Conservation (phyloP, 2,797 vertebrate genomes). For the Limosa lapponica region DNA sequence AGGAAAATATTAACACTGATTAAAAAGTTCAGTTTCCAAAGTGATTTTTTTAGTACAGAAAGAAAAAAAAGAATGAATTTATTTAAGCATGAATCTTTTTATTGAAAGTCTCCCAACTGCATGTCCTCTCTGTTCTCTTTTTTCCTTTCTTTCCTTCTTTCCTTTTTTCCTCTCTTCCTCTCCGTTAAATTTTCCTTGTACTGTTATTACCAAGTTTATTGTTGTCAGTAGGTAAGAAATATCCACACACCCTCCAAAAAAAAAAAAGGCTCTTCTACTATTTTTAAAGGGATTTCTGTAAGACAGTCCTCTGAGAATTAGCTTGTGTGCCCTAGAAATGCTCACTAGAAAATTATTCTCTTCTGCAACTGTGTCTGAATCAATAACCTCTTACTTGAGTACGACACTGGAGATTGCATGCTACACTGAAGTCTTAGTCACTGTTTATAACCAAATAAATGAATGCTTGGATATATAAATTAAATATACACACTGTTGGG, state of each 20-base stretch:
- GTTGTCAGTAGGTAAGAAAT: not conserved
- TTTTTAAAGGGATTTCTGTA: not conserved
- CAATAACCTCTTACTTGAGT: not conserved
- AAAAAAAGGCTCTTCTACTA: not conserved
- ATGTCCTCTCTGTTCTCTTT: not conserved
- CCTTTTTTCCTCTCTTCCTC: too few species aligned
- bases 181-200: not conserved
- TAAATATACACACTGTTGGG: not conserved
- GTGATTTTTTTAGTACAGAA: not conserved
- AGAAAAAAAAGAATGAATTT: not conserved
- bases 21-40: not conserved
- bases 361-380: not conserved
- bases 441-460: not conserved
- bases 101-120: not conserved
- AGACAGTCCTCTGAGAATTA: not conserved
- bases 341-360: not conserved
- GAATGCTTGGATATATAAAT: not conserved
- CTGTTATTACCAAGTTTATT: not conserved
- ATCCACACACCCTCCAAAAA: accelerated
- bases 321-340: not conserved
- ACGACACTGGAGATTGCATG: accelerated
- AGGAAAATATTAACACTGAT: not conserved
- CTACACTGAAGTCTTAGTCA: not conserved
- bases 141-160: not conserved
- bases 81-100: accelerated